These are phyloP conservation scores for Microplitis demolitor DNA, from an alignment of 1,140 invertebrate species.

Conservation along the genomic window DNA sequence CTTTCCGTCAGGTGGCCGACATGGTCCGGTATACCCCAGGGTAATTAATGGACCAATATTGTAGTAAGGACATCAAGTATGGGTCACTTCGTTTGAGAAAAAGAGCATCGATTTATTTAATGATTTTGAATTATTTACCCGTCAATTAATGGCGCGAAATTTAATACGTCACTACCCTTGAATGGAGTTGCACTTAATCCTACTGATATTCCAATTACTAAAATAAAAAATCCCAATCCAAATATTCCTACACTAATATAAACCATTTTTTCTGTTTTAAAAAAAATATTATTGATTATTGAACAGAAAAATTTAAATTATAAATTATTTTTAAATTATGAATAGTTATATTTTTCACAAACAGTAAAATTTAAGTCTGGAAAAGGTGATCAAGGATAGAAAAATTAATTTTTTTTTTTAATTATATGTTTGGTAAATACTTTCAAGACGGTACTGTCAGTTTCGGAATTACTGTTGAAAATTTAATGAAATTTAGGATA, in stretches of 20 bases:
- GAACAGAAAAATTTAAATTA: not conserved
- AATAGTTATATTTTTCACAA: too few relatives aligned
- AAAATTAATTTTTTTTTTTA: too few relatives aligned
- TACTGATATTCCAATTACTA: slow-evolving; percentile 37
- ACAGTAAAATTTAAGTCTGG: too few relatives aligned
- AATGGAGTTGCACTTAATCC: slow-evolving; percentile 30
- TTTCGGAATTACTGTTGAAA: too few relatives aligned
- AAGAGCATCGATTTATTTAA: not conserved
- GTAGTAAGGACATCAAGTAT: not conserved
- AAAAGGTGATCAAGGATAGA: too few relatives aligned
- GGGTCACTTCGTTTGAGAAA: not conserved
- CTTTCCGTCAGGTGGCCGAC: too few relatives aligned
- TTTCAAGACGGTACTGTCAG: too few relatives aligned
- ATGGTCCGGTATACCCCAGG: too few relatives aligned
- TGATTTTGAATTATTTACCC: slow-evolving; percentile 38
- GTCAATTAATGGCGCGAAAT: slow-evolving; percentile 46
- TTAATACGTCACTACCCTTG: slow-evolving; percentile 44
- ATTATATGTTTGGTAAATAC: too few relatives aligned
- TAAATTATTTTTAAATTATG: too few relatives aligned
- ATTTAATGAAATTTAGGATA: too few relatives aligned
- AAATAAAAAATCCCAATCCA: slow-evolving; percentile 16
- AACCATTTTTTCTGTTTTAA: slow-evolving; percentile 32
- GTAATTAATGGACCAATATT: not conserved
- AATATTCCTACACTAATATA: slow-evolving; percentile 29
- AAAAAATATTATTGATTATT: not conserved